These are phyloP conservation scores for Andrena hattorfiana DNA, from an alignment of 2,888 invertebrate genomes.

Conservation along the genomic window DNA sequence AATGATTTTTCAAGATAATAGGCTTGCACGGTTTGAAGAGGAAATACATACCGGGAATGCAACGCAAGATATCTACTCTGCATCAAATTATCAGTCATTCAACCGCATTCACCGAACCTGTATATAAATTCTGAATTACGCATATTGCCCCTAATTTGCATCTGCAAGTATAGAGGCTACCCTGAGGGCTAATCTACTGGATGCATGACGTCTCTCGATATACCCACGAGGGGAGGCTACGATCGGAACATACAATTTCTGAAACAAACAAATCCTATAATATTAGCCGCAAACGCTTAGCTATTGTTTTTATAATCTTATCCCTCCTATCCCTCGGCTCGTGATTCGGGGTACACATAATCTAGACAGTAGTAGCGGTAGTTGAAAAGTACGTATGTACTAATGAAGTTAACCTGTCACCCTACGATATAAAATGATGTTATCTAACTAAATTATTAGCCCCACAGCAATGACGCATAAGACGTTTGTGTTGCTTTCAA, in stretches of 20 bases:
- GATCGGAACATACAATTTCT: background rate
- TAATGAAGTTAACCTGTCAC: too few relatives aligned
- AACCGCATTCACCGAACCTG: constrained; percentile 7
- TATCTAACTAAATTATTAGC: too few relatives aligned
- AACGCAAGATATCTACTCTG: background rate
- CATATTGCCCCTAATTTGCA: constrained; percentile 23
- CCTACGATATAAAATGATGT: too few relatives aligned
- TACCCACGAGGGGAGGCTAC: constrained; percentile 6
- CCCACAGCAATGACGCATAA: too few relatives aligned
- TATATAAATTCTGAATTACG: constrained; percentile 38
- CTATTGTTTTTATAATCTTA: too few relatives aligned
- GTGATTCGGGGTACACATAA: too few relatives aligned
- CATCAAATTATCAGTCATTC: constrained; percentile 35
- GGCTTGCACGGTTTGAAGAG: background rate
- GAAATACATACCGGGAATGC: constrained; percentile 11
- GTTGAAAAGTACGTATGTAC: too few relatives aligned
- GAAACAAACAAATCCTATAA: background rate
- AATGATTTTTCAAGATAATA: too few relatives aligned
- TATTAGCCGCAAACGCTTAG: background rate
- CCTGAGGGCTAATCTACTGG: constrained; percentile 36
- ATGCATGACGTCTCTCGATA: constrained; percentile 38
- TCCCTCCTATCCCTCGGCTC: too few relatives aligned
- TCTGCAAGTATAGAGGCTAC: constrained; percentile 24
- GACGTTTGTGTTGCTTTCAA: too few relatives aligned
- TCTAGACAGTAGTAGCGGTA: too few relatives aligned